These are phyloP conservation scores for Phalloptychus januarius DNA, from an alignment of 2,797 vertebrate species.

Conservation along the genomic window DNA sequence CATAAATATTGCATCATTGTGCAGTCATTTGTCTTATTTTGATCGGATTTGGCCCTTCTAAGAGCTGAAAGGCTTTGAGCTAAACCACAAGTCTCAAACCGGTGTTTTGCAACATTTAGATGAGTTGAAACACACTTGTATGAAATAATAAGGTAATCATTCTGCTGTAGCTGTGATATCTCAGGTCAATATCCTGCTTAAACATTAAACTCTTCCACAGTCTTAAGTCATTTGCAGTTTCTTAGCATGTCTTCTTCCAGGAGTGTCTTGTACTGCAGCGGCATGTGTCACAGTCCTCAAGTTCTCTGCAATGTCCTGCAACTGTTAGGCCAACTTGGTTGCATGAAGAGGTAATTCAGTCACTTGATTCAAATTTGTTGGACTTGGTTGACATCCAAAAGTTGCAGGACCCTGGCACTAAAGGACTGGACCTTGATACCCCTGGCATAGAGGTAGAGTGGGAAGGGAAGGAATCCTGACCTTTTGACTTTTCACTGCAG, in stretches of 20 bases:
- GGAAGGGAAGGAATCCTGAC: neutral
- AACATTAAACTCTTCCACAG: neutral
- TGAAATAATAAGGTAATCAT: neutral
- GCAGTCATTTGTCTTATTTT: neutral
- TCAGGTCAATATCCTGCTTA: neutral
- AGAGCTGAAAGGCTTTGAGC: neutral
- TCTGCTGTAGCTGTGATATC: neutral
- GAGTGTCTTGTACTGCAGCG: neutral
- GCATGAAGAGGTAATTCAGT: neutral
- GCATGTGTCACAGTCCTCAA: too few species aligned
- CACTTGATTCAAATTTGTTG: neutral
- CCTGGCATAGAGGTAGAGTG: neutral
- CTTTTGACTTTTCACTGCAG: neutral
- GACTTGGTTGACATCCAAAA: neutral
- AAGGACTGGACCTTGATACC: neutral
- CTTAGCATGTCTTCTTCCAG: neutral
- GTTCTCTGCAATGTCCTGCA: too few species aligned
- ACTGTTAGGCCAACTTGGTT: neutral
- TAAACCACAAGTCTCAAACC: neutral
- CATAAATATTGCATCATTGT: neutral
- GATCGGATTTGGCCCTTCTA: neutral
- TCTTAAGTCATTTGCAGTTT: neutral
- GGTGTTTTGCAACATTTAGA: neutral
- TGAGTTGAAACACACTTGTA: neutral
- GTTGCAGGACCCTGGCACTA: neutral